Base-by-base conservation (phyloP, 2,888 invertebrate genomes). In the Drosophila flavopinicola region DNA sequence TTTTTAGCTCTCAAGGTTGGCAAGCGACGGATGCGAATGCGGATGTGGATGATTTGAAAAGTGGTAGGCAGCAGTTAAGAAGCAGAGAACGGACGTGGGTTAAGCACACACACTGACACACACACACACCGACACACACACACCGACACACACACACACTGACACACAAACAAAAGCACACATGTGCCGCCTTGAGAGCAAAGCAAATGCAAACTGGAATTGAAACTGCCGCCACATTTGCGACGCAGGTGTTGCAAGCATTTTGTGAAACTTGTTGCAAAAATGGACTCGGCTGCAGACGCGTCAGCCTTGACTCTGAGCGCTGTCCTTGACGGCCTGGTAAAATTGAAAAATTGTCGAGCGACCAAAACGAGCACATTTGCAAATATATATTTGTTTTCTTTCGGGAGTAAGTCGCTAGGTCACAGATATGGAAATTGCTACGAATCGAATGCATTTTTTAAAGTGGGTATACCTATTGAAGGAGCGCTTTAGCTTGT, bases 11-110 rank as follows among this genome's bases (percentile, higher is more conserved):
- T 65, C 80, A 82, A 86, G 80, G 80, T 75, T 71, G 58, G 44
- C 37, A 38, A 60, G 70, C 74, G 65, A 71, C 78, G 80, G 87
- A 86, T 86, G 77, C 74, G 65, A 74, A 70, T 65, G 75, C 74
- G 80, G 84, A 82, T 82, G 82, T 85, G 63, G 80, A 72, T 84
- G 85, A 86, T 82, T 82, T 84, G 66, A 78, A 80, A 79, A 84
- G 85, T 85, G 78, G 78, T 61, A 75, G 85, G 78, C 78, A 60
- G 78, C 83, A 63, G 63, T 65, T 75, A 66, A 67, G 65, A 53
- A 57, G 17, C 53, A 33, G 39, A 44, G 45, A 32, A 64, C 27
- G 25, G 59, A 30, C 38, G 63, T 33, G 44, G 57, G 63, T 61
- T 56, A 54, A 58, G 17, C 60, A 32, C 13, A 49, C 33, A 48